These are phyloP conservation scores for Drosophila pseudotalamancana DNA, from an alignment of 2,888 invertebrate species.

Conservation along the genomic window DNA sequence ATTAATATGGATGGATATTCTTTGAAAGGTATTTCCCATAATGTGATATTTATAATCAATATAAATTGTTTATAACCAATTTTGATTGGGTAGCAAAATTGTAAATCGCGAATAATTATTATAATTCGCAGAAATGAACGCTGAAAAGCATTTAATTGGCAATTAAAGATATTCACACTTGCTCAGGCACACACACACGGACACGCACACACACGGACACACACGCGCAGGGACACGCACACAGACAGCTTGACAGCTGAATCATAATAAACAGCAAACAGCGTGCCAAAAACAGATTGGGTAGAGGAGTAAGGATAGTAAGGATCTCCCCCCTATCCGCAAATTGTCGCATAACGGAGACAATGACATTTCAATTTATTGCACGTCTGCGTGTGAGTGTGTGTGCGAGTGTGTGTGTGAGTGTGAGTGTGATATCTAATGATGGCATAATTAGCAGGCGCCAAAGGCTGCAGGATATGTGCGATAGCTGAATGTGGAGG, in stretches of 20 bases:
- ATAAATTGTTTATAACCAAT: background rate
- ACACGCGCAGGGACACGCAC: background rate
- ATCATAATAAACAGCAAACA: conserved; percentile 62
- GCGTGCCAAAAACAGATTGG: conserved; percentile 33
- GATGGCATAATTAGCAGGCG: conserved; percentile 79
- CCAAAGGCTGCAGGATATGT: conserved; percentile 55
- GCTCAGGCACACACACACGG: conserved; percentile 18
- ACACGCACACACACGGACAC: background rate
- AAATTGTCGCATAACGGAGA: conserved; percentile 40
- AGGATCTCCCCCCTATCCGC: background rate
- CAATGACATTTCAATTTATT: conserved; percentile 57
- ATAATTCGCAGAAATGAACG: conserved; percentile 59
- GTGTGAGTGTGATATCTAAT: no score
- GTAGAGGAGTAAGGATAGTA: background rate
- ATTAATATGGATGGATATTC: no score
- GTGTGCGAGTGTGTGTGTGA: conserved; percentile 18
- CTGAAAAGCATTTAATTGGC: conserved; percentile 50
- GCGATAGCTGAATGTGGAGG: conserved; percentile 15
- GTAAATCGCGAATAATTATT: conserved; percentile 33
- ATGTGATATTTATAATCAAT: background rate
- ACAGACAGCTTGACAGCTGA: conserved; percentile 30
- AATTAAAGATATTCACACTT: conserved; percentile 19
- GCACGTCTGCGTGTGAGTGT: conserved; percentile 22
- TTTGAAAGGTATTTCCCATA: background rate
- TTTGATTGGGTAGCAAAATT: conserved; percentile 2